These are phyloP conservation scores for Drosophila arawakana DNA, from an alignment of 1,140 invertebrate genomes.

Conservation along the genomic window DNA sequence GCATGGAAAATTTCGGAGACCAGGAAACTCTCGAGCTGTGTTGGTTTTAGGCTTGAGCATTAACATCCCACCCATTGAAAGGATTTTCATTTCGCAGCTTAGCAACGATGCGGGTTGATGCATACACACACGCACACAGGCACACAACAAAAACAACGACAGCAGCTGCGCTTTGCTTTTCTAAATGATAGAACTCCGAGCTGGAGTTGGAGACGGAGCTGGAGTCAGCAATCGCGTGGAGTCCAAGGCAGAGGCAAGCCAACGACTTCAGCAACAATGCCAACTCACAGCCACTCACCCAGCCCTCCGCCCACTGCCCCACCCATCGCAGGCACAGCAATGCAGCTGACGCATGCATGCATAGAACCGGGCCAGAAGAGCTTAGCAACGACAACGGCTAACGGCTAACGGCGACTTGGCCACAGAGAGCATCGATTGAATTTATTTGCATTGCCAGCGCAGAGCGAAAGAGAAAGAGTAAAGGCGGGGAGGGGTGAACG, in stretches of 20 bases:
- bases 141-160: conserved; percentile 1
- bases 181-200: conserved; percentile 10
- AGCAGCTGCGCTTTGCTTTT: conserved; percentile 12
- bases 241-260: conserved; percentile 34
- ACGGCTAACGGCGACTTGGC: conserved; percentile 60
- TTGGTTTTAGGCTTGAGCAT: conserved; percentile 75
- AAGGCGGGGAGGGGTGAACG: background rate
- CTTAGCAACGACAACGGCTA: conserved; percentile 44
- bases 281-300: background rate
- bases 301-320: background rate
- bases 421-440: conserved; percentile 74
- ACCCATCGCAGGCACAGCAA: conserved; percentile 45
- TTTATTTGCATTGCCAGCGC: conserved; percentile 73
- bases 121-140: conserved; percentile 3
- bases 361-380: conserved; percentile 37
- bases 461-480: too few relatives aligned
- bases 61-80: conserved; percentile 42
- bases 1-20: conserved; percentile 74
- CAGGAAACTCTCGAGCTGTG: conserved; percentile 12
- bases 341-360: conserved; percentile 72
- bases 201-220: background rate
- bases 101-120: conserved; percentile 52
- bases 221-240: conserved; percentile 50
- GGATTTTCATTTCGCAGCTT: conserved; percentile 79
- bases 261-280: conserved; percentile 48